phyloP scores from a whole-genome alignment of 2,888 invertebrate species.

The Leucophenga maculata region DNA sequence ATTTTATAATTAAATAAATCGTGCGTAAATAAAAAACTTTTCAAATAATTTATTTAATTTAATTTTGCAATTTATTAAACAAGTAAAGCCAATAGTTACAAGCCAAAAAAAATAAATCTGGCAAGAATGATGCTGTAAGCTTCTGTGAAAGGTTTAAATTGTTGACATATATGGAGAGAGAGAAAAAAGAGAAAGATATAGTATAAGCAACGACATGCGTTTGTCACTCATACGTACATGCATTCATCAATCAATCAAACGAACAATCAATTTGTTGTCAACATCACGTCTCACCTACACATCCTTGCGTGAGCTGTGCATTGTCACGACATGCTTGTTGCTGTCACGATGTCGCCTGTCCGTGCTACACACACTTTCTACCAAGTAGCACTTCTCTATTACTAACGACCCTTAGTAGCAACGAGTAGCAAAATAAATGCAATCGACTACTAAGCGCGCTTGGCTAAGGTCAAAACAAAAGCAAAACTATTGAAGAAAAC shows the following conservation, averaged over 20 bases:
- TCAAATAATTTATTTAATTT: no score
- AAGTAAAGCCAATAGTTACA: no score
- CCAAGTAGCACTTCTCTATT: neutral
- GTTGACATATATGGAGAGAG: no score
- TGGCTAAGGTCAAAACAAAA: neutral
- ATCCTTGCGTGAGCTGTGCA: neutral
- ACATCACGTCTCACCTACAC: neutral
- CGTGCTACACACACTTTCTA: neutral
- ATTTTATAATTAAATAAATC: slow-evolving; percentile 2
- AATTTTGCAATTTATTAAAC: no score
- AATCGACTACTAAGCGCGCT: neutral
- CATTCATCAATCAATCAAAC: slow-evolving; percentile 19
- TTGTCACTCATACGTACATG: slow-evolving; percentile 4
- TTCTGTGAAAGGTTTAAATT: no score
- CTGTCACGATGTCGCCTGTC: neutral
- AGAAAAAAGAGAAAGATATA: neutral
- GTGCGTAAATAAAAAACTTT: neutral
- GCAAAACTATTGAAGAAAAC: slow-evolving; percentile 23
- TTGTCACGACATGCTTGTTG: neutral
- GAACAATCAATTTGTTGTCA: slow-evolving; percentile 22
- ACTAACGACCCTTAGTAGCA: neutral
- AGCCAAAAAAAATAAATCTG: neutral
- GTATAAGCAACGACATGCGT: neutral
- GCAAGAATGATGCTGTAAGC: neutral
- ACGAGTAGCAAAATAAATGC: neutral